Evolutionary conservation across 2,888 invertebrate species (phyloP).

Genomic region (Philonicus albiceps): DNA sequence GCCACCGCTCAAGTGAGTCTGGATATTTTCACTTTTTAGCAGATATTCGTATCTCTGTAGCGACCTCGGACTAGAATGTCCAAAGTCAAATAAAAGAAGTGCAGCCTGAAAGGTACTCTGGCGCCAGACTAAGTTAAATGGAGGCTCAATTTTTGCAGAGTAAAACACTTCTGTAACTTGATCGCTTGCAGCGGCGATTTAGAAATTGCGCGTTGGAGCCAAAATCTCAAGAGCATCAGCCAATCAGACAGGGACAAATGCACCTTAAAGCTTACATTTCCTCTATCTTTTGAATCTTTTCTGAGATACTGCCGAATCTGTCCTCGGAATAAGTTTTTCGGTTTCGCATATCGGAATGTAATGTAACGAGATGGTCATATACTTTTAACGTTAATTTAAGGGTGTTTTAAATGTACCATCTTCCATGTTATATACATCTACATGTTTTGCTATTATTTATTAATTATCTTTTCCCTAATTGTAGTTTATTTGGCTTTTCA

Average conservation of each 20-base stretch:
- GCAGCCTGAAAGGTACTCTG: background rate
- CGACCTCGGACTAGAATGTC: background rate
- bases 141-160: background rate
- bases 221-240: background rate
- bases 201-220: background rate
- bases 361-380: no score
- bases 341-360: background rate
- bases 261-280: background rate
- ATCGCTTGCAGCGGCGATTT: background rate
- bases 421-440: no score
- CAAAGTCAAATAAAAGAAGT: background rate
- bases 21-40: background rate
- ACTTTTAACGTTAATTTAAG: no score
- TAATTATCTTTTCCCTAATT: background rate
- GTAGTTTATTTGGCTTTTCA: background rate
- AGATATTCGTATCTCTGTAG: background rate
- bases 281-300: background rate
- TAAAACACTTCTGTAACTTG: background rate
- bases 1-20: background rate
- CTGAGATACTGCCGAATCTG: background rate
- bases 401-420: no score
- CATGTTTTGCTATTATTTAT: background rate
- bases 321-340: background rate
- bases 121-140: background rate
- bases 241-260: background rate